Conservation (phyloP, 2,888 invertebrate genomes). For the Cactoblastis cactorum region DNA sequence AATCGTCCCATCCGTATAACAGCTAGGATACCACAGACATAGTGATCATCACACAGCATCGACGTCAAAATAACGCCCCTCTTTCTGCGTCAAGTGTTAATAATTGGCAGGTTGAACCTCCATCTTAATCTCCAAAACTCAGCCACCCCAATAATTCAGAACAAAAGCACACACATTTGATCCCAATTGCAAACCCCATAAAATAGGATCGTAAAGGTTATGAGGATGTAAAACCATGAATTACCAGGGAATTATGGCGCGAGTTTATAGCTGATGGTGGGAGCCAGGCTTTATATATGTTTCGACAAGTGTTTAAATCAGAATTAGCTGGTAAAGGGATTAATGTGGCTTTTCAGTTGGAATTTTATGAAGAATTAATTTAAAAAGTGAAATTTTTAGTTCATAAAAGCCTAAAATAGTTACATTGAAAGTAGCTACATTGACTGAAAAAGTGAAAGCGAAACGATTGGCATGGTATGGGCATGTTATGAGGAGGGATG, state of each 20-base stretch:
- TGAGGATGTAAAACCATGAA: background rate
- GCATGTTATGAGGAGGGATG: too few species aligned
- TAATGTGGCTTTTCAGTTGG: background rate
- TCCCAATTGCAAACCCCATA: background rate
- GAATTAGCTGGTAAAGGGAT: background rate
- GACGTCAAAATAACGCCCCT: too few species aligned
- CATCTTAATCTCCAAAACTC: too few species aligned
- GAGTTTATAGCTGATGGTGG: background rate
- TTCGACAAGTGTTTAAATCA: background rate
- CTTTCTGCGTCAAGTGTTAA: too few species aligned
- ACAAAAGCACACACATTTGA: background rate
- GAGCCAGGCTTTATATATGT: background rate
- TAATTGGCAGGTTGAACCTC: too few species aligned
- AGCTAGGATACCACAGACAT: too few species aligned
- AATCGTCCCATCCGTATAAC: too few species aligned
- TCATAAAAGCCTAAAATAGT: background rate
- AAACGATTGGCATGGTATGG: too few species aligned
- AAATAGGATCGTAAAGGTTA: conserved; percentile 2
- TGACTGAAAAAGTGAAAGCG: too few species aligned
- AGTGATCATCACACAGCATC: too few species aligned
- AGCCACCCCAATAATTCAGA: background rate
- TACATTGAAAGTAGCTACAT: too few species aligned
- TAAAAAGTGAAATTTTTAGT: background rate
- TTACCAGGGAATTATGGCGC: background rate
- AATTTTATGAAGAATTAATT: too few species aligned